phyloP scores from a whole-genome alignment of 2,888 invertebrate genomes.

The Macrophya alboannulata region DNA sequence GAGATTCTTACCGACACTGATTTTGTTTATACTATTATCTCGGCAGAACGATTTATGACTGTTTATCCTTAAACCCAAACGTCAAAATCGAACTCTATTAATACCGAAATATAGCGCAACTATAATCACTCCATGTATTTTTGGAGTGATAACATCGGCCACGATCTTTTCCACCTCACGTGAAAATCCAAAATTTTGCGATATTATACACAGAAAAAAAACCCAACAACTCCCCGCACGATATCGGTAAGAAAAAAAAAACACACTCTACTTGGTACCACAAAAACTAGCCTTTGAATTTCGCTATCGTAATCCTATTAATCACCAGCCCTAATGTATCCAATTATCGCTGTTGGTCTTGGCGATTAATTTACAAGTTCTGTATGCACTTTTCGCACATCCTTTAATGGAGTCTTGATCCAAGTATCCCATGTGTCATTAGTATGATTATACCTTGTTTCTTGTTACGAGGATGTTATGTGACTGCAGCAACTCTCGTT shows the following conservation, averaged over 20 bases:
- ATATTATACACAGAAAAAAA: neutral
- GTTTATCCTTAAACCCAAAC: neutral
- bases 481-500: neutral
- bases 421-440: slow-evolving; percentile 24
- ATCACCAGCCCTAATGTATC: slow-evolving; percentile 15
- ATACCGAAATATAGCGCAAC: neutral
- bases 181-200: neutral
- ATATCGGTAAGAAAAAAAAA: neutral
- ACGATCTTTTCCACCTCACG: neutral
- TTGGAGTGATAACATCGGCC: neutral
- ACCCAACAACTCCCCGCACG: slow-evolving; percentile 1
- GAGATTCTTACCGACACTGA: neutral
- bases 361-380: neutral
- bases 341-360: slow-evolving; percentile 6
- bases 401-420: neutral
- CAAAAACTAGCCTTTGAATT: neutral
- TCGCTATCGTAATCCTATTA: neutral
- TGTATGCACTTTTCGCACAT: slow-evolving; percentile 14
- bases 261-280: neutral
- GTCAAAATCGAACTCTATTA: neutral
- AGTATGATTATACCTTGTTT: neutral
- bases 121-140: slow-evolving; percentile 2
- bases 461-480: too few species aligned
- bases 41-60: neutral
- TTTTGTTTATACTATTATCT: neutral